Evolutionary conservation across 2,113 vertebrate species (phyloP).

Genomic region (Pseudorasbora parva): DNA sequence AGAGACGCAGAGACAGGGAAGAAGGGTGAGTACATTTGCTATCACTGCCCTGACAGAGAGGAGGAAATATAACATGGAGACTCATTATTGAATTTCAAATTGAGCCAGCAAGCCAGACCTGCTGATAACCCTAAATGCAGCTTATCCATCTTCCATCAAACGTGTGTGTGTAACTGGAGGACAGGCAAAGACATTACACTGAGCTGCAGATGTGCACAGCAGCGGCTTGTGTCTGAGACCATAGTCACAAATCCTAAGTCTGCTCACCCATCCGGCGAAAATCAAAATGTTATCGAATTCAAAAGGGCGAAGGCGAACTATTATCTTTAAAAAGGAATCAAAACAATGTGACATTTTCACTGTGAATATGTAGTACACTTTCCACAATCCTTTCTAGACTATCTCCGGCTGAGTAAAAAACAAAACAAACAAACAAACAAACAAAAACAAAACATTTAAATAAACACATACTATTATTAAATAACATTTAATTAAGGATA

Average conservation of each 20-base stretch:
- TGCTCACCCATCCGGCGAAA: neutral
- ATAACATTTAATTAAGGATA: neutral
- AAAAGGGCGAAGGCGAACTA: constrained; percentile 11
- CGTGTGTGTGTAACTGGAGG: constrained; percentile 27
- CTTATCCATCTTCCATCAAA: constrained; percentile 56
- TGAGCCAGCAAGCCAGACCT: constrained; percentile 49
- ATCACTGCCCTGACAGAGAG: constrained; percentile 32
- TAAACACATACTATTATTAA: neutral
- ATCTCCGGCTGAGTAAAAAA: neutral
- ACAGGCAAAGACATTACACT: neutral
- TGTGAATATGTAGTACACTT: neutral
- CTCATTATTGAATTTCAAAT: constrained; percentile 63
- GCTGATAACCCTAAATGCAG: constrained; percentile 65
- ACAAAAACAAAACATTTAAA: neutral
- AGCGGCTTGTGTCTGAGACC: neutral
- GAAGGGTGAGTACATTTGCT: constrained; percentile 19
- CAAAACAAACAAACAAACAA: neutral
- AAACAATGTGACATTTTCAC: constrained; percentile 5
- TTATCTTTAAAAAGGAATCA: constrained; percentile 7
- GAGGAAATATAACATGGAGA: constrained; percentile 47
- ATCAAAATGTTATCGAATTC: constrained; percentile 12
- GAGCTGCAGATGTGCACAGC: neutral
- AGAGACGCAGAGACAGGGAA: neutral
- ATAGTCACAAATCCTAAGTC: neutral
- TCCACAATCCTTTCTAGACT: neutral